Conservation (phyloP, 2,113 vertebrate species). For the Lanius collurio region DNA sequence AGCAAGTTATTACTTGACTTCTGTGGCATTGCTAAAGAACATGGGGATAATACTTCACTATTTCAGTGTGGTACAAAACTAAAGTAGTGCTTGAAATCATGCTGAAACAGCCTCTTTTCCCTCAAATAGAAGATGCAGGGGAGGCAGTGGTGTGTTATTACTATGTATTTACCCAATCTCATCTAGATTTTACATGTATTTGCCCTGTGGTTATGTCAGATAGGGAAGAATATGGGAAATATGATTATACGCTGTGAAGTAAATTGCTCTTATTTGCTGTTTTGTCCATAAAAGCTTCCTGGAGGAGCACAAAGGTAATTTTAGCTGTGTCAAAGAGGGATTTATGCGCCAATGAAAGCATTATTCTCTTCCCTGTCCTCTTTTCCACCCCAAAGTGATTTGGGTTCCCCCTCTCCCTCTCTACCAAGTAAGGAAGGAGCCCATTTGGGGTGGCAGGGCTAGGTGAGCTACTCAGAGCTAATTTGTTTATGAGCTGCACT, state of each 20-base stretch:
- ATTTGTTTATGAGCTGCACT: background rate
- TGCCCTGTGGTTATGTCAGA: background rate
- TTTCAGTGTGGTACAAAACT: background rate
- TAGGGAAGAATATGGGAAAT: background rate
- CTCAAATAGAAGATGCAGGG: background rate
- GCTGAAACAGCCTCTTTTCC: background rate
- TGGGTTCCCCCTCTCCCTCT: background rate
- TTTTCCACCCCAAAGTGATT: background rate
- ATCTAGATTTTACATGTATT: background rate
- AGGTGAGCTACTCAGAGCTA: background rate
- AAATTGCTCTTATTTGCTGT: conserved; percentile 26
- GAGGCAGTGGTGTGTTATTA: background rate
- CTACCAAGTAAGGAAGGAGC: background rate
- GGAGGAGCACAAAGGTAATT: background rate
- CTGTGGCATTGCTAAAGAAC: background rate
- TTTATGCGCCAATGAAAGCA: background rate
- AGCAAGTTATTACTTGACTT: conserved; percentile 34
- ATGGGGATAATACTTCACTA: background rate
- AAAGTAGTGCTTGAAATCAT: background rate
- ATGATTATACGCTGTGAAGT: background rate
- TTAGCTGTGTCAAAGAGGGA: background rate
- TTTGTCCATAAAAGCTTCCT: conserved; percentile 3
- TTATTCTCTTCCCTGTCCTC: background rate
- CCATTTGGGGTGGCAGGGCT: background rate
- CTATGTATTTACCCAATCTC: background rate